Percentiles rank a stretch among this genome's conserved stretches.
Conservation (phyloP, 2,888 invertebrate species). For the Thera britannica region DNA sequence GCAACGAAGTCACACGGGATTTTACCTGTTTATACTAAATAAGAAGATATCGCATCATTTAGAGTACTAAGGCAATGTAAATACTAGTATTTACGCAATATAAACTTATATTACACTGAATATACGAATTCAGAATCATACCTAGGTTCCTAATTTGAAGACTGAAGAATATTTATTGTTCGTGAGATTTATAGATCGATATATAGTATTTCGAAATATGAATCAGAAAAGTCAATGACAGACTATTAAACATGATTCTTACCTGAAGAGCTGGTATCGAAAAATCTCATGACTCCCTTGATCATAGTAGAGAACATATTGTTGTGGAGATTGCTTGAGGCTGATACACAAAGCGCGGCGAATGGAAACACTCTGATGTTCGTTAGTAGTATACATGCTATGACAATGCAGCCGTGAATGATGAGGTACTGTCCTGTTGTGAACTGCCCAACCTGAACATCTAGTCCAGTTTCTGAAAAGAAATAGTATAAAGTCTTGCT, state of each 20-base stretch:
- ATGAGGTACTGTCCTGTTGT: constrained; percentile 83
- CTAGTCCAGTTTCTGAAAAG: constrained; percentile 61
- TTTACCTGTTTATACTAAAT: too few species aligned
- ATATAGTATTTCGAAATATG: too few species aligned
- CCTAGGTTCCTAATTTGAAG: too few species aligned
- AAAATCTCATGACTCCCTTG: constrained; percentile 87
- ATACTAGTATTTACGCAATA: too few species aligned
- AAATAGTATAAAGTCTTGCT: background rate
- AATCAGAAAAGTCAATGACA: too few species aligned
- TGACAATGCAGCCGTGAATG: constrained; percentile 85
- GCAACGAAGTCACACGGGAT: too few species aligned
- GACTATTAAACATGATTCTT: constrained; percentile 23
- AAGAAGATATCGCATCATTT: too few species aligned
- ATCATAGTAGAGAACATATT: constrained; percentile 86
- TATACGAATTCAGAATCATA: too few species aligned
- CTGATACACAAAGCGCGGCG: constrained; percentile 85
- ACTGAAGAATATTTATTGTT: too few species aligned
- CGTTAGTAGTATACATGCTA: constrained; percentile 81
- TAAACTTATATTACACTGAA: too few species aligned
- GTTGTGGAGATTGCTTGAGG: constrained; percentile 89
- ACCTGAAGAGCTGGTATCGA: constrained; percentile 92
- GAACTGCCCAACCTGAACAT: constrained; percentile 68
- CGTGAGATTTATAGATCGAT: too few species aligned
- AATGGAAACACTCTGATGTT: constrained; percentile 87
- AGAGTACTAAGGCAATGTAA: too few species aligned